Evolutionary conservation across 2,888 invertebrate species (phyloP).

Genomic region (Drosophila eohydei): DNA sequence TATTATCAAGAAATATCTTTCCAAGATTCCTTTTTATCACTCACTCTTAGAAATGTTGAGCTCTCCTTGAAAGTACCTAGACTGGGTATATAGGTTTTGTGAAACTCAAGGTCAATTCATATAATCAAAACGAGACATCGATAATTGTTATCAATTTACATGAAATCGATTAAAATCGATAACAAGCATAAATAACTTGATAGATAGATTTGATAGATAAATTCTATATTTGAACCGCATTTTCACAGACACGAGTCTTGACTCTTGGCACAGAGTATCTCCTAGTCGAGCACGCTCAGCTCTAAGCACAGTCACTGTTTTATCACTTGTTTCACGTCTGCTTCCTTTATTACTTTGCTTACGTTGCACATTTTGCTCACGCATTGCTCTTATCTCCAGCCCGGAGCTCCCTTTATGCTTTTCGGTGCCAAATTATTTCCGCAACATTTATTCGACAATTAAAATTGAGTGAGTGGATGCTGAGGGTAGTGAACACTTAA

Average conservation of each 20-base stretch:
- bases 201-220: neutral
- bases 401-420: conserved; percentile 19
- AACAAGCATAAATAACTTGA: neutral
- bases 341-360: conserved; percentile 40
- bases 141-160: neutral
- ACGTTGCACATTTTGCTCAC: conserved; percentile 28
- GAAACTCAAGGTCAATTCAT: too few relatives aligned
- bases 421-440: conserved; percentile 36
- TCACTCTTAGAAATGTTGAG: neutral
- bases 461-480: conserved; percentile 30
- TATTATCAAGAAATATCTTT: conserved; percentile 1
- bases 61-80: too few relatives aligned
- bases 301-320: neutral
- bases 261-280: neutral
- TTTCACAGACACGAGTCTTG: too few relatives aligned
- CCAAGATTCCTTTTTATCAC: neutral
- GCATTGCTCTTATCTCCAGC: conserved; percentile 14
- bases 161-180: neutral
- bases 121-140: too few relatives aligned
- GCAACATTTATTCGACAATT: conserved; percentile 50
- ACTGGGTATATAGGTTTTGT: neutral
- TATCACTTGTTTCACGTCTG: conserved; percentile 33
- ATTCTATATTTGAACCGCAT: too few relatives aligned
- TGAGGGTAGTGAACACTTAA: conserved; percentile 21
- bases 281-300: neutral